phyloP scores from a whole-genome alignment of 2,113 vertebrate genomes.

The Thomomys bottae region DNA sequence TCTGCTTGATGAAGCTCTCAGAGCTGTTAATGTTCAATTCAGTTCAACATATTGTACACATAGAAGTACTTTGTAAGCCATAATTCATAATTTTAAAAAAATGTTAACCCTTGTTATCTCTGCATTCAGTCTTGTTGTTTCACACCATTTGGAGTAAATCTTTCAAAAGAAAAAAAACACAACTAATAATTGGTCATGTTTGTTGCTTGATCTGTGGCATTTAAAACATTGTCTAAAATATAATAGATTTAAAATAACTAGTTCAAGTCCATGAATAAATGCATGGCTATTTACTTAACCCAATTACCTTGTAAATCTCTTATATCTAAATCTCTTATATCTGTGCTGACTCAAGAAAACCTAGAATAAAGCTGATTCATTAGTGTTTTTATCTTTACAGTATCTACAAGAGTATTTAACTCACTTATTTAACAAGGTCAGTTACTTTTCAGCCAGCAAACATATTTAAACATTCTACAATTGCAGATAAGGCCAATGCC shows the following conservation, averaged over 20 bases:
- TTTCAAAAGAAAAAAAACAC: conserved; percentile 33
- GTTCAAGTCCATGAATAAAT: neutral
- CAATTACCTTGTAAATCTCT: neutral
- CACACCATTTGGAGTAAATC: neutral
- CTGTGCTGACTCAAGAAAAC: neutral
- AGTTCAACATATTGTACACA: neutral
- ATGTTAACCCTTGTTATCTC: neutral
- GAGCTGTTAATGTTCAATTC: neutral
- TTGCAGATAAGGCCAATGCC: conserved; percentile 14
- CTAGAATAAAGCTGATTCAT: conserved; percentile 52
- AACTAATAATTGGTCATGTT: neutral
- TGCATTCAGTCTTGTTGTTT: neutral
- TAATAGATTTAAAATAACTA: neutral
- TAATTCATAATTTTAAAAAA: neutral
- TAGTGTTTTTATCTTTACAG: conserved; percentile 12
- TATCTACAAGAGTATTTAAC: conserved; percentile 40
- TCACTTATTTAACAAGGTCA: conserved; percentile 22
- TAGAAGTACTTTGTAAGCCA: conserved; percentile 37
- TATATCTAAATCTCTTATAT: neutral
- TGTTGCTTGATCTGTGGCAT: neutral
- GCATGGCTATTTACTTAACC: neutral
- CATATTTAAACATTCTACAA: neutral
- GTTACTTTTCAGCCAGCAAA: conserved; percentile 49
- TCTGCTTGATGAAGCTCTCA: neutral
- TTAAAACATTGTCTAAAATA: neutral